Evolutionary conservation across 2,888 invertebrate genomes (phyloP).

Genomic region (Hemicrepidius hirtus): DNA sequence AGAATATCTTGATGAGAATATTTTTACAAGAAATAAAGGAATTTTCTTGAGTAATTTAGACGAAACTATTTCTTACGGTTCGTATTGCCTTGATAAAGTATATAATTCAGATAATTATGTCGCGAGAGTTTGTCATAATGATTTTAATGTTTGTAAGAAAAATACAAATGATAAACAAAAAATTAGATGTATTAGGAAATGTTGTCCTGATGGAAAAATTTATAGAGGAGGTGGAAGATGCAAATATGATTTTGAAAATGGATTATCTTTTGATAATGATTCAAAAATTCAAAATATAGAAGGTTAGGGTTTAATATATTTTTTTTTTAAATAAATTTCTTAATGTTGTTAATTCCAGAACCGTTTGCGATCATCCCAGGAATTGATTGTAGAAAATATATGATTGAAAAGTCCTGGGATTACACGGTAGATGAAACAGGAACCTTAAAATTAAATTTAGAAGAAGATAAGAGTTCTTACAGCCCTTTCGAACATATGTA

Average conservation of each 20-base stretch:
- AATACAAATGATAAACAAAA: neutral
- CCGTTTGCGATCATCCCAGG: conserved; percentile 39
- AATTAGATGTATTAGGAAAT: conserved; percentile 48
- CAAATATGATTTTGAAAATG: conserved; percentile 24
- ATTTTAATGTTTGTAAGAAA: conserved; percentile 25
- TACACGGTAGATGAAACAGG: conserved; percentile 42
- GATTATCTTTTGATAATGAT: conserved; percentile 33
- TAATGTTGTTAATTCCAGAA: conserved; percentile 27
- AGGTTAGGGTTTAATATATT: conserved; percentile 31
- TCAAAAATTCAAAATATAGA: conserved; percentile 22
- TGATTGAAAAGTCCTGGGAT: conserved; percentile 26
- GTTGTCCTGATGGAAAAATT: conserved; percentile 49
- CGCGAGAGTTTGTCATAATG: conserved; percentile 26
- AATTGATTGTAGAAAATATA: conserved; percentile 36
- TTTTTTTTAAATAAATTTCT: too few species aligned
- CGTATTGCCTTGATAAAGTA: conserved; percentile 40
- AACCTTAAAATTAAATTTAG: conserved; percentile 25
- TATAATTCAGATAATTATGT: conserved; percentile 19
- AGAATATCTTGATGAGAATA: conserved; percentile 1
- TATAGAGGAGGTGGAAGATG: conserved; percentile 34
- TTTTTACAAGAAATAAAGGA: conserved; percentile 8
- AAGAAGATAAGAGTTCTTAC: conserved; percentile 1
- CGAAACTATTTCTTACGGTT: conserved; percentile 9
- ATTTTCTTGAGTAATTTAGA: conserved; percentile 11
- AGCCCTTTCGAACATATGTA: conserved; percentile 35